phyloP scores from a whole-genome alignment of 2,113 vertebrate species.

The Globicephala melas region DNA sequence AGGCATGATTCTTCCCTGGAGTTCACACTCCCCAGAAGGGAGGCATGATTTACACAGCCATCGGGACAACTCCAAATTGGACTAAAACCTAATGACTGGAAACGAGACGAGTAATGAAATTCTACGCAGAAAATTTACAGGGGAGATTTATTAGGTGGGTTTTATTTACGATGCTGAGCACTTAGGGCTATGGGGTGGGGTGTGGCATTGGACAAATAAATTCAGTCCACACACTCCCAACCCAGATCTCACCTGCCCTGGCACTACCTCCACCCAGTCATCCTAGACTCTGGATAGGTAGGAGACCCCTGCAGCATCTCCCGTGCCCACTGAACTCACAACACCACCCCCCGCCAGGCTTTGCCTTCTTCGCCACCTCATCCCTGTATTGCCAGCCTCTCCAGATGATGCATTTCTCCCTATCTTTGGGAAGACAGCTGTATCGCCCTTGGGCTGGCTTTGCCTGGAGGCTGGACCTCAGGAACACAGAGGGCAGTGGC shows the following conservation, averaged over 20 bases:
- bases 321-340: background rate
- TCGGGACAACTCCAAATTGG: conserved; percentile 34
- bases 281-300: background rate
- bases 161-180: conserved; percentile 56
- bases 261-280: background rate
- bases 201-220: conserved; percentile 50
- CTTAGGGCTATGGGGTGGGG: conserved; percentile 46
- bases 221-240: background rate
- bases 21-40: background rate
- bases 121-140: conserved; percentile 56
- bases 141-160: conserved; percentile 60
- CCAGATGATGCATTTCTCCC: background rate
- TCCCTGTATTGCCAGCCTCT: background rate
- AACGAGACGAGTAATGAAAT: conserved; percentile 65
- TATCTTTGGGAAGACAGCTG: background rate
- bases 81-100: conserved; percentile 71
- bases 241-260: background rate
- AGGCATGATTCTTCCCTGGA: background rate
- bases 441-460: background rate
- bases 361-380: background rate
- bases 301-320: background rate
- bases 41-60: conserved; percentile 50
- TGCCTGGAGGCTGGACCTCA: background rate
- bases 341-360: rapidly evolving
- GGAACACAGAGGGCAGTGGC: background rate